Evolutionary conservation across 2,113 vertebrate species (phyloP), one percentile per base, ranked within the genome.

Genomic region (Macroglossus sobrinus): DNA sequence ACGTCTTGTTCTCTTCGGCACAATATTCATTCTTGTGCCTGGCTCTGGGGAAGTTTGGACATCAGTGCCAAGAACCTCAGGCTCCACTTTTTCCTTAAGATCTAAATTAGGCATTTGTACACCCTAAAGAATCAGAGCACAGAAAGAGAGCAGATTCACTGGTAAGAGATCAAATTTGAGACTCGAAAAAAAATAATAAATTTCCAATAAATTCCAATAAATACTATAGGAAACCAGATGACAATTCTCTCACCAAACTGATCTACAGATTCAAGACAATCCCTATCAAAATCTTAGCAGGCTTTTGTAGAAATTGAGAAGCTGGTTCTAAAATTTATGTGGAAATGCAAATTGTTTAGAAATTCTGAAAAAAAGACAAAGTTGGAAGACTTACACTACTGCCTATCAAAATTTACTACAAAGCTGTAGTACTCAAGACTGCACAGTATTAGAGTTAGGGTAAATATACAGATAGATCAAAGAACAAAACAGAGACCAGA

Each of bases 1-100:
- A 0, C 98, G 98, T 95, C 98, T 98, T 91, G 98, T 98, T 98
- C 98, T 98, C 98, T 99, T 99, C 85, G 98, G 98, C 78, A 98
- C 93, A 69, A 98, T 97, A 0, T 98, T 99, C 98, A 98, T 98
- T 95, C 98, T 98, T 89, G 98, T 98, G 78, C 98, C 98, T 10
- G 98, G 97, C 89, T 98, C 98, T 74, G 98, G 97, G 30, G 98
- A 98, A 96, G 98, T 96, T 90, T 98, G 98, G 75, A 98, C 97
- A 95, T 98, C 98, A 96, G 97, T 98, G 92, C 97, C 96, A 82
- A 98, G 98, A 84, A 98, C 98, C 59, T 98, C 98, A 94, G 98
- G 93, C 84, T 99, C 98, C 93, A 98, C 97, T 97, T 98, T 99
- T 91, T 99, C 98, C 93, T 99, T 99, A 85, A 98, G 96, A 94